Conservation (phyloP, 2,797 vertebrate genomes). For the Sebastes variabilis region DNA sequence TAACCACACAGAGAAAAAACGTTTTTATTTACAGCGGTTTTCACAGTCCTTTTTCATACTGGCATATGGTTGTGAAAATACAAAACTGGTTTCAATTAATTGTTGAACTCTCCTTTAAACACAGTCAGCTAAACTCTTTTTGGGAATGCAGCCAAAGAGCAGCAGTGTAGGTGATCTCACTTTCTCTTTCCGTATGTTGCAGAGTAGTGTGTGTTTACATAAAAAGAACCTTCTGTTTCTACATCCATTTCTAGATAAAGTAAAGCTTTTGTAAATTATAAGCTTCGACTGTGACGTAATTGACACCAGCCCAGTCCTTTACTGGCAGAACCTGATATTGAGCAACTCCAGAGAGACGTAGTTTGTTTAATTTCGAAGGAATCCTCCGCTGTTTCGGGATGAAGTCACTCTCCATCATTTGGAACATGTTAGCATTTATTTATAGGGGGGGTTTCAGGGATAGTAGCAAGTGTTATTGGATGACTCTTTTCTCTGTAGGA, state of each 20-base stretch:
- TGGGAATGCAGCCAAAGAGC: neutral
- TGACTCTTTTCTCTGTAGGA: neutral
- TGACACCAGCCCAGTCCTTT: neutral
- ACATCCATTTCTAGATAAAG: neutral
- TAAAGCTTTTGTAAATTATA: neutral
- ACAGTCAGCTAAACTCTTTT: neutral
- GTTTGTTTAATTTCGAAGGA: slow-evolving; percentile 17
- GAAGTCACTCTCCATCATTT: slow-evolving; percentile 4
- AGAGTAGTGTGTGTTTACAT: neutral
- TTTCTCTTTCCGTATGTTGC: neutral
- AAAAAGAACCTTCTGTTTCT: neutral
- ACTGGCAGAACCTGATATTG: neutral
- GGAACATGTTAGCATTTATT: neutral
- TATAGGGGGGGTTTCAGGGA: neutral
- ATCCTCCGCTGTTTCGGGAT: neutral
- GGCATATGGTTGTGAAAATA: neutral
- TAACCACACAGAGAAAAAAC: neutral
- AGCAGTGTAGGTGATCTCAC: neutral
- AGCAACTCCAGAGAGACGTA: neutral
- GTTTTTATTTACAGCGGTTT: neutral
- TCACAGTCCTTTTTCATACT: too few species aligned
- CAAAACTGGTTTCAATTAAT: neutral
- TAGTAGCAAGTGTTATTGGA: neutral
- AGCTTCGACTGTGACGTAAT: neutral
- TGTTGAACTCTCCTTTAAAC: neutral